Conservation (phyloP, 2,888 invertebrate genomes). For the Cryptophagus acutangulus region DNA sequence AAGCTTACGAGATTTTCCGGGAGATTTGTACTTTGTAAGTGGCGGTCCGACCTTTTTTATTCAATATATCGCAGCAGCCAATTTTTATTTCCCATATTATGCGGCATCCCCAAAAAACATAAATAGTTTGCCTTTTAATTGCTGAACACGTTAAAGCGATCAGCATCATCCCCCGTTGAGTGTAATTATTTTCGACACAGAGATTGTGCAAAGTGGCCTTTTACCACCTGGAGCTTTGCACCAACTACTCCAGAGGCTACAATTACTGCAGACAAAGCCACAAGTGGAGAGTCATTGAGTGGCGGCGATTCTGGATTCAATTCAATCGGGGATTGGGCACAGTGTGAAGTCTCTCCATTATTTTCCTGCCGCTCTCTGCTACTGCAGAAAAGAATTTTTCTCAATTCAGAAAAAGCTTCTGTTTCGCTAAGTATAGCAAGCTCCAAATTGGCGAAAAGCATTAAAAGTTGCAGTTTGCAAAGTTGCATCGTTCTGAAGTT, state of each 20-base stretch:
- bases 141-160: no score
- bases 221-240: conserved; percentile 45
- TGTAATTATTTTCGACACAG: conserved; percentile 10
- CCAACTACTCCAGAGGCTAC: conserved; percentile 48
- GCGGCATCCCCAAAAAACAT: neutral
- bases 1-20: conserved; percentile 30
- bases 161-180: conserved; percentile 7
- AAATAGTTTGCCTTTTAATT: neutral
- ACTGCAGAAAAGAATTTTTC: no score
- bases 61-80: neutral
- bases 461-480: no score
- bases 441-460: no score
- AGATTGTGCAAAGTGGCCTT: conserved; percentile 40
- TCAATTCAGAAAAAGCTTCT: no score
- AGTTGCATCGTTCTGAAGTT: no score
- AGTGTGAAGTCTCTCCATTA: no score
- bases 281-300: conserved; percentile 44
- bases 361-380: no score
- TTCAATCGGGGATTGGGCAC: conserved; percentile 45
- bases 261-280: conserved; percentile 47
- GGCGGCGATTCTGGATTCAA: conserved; percentile 45
- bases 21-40: no score
- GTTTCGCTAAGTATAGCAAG: no score
- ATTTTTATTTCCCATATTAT: neutral
- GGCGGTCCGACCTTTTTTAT: neutral